phyloP scores from a whole-genome alignment of 2,113 vertebrate species.

The Nymphicus hollandicus region DNA sequence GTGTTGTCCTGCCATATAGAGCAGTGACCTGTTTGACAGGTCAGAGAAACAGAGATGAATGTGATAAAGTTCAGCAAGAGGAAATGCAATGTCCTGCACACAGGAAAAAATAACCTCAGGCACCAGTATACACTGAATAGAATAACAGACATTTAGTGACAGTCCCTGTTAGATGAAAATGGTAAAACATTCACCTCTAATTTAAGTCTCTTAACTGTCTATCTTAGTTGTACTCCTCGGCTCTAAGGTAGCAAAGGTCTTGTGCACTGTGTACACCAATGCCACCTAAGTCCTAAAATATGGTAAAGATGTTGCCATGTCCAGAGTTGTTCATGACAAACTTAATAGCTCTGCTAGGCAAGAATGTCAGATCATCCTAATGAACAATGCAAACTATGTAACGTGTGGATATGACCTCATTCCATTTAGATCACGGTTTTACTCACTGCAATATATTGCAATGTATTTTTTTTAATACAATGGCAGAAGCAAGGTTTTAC shows the following conservation, averaged over 20 bases:
- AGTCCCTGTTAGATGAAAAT: neutral
- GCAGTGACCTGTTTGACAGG: rapidly evolving
- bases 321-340: neutral
- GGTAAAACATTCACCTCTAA: rapidly evolving
- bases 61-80: neutral
- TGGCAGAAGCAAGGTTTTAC: neutral
- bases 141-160: neutral
- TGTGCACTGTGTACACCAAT: neutral
- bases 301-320: neutral
- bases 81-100: neutral
- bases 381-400: neutral
- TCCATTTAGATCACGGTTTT: neutral
- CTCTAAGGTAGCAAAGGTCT: neutral
- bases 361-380: neutral
- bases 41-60: neutral
- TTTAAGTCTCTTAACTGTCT: neutral
- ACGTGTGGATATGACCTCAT: neutral
- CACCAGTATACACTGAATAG: neutral
- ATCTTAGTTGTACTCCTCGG: neutral
- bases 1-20: neutral
- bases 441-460: neutral
- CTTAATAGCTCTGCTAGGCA: neutral
- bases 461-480: neutral
- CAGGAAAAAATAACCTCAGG: neutral
- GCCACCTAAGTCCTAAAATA: neutral